Evolutionary conservation across 2,888 invertebrate species (phyloP), one percentile per base, ranked within the genome.

Genomic region (Masnerella sp.): DNA sequence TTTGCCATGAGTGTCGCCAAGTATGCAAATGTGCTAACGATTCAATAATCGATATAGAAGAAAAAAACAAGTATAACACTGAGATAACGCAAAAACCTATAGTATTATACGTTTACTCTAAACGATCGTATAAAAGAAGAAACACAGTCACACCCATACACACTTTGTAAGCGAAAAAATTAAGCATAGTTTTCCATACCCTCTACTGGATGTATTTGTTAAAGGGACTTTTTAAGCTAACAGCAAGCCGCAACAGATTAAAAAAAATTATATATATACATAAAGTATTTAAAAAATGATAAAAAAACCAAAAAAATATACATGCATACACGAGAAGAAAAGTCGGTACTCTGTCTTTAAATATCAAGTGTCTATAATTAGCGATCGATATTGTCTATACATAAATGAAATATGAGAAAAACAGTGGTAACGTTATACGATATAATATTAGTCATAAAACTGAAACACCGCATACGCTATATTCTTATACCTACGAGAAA

Each of bases 361-460:
- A 83, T 86, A 83, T 86, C 85, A 84, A 85, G 85, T 86, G 86
- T 86, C 83, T 85, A 83, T 86, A 81, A 80, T 80, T 81, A 85
- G 83, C 79, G 79, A 84, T 84, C 81, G 81, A 82, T 84, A 85
- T 84, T 85, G 82, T 84, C 83, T 84, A n/a, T n/a, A 80, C 79
- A 78, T 82, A 81, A 79, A 78, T 82, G 82, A 83, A 82, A 78
- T 80, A 82, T 71, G 79, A 77, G 76, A 76, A 79, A 80, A 81
- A 80, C 81, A 81, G 77, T 80, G 82, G 78, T 82, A 82, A 82
- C 75, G 78, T 81, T 79, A 81, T 80, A 79, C 80, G 80, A 83
- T 82, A 80, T 80, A 80, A 80, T 70, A 80, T 78, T 83, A 83
- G 79, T 81, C 80, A 80, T 83, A 83, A 68, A 74, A 83, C 78